Base-by-base conservation (phyloP, 2,888 invertebrate genomes). In the Lacanobia wlatinum region DNA sequence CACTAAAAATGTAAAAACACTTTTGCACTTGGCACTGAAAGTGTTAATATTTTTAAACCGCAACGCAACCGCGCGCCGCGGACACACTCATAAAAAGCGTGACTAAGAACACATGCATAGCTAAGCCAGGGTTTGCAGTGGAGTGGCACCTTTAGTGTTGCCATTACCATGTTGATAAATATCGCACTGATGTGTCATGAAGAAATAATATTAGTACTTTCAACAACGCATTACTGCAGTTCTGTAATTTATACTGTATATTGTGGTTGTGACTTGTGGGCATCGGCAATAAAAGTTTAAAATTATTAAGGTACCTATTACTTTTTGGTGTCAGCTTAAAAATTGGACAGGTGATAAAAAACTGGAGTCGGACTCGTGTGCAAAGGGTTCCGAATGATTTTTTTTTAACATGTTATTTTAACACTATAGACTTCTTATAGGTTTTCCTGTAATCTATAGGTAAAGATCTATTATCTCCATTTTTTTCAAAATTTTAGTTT, bases 101-200 rank as follows among this genome's bases (percentile, higher is more conserved):
- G 6, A 5, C 34, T 34, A 34, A 34, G 6, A 34, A 34, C 2
- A 34, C 34, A 34, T 34, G 34, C 34, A 5, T 59, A 43, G 34
- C 59, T 34, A 52, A 46, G 52, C 8, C 5, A 34, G 43, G 14
- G 10, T 16, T 12, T 65, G 18, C 2, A 21, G 18, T 68, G 59
- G 28, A 72, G 4, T 40, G 38, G 8, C 10, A 3, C 6, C 62
- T 70, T 64, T 52, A 55, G 43, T 63, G 34, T 66, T 66, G 34
- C 23, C 21, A 73, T 59, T 59, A 69, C 23, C 28, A n/a, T 75
- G 62, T 74, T 78, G 38, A 63, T 75, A 79, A 78, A 75, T 62
- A 66, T 12, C 43, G 28, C 46, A 61, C n/a, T 38, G 10, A 16
- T 58, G 10, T 65, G 56, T 43, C 46, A 60, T 64, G 8, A 38